Base-by-base conservation (phyloP, 2,113 vertebrate species). In the Urocynchramus pylzowi region DNA sequence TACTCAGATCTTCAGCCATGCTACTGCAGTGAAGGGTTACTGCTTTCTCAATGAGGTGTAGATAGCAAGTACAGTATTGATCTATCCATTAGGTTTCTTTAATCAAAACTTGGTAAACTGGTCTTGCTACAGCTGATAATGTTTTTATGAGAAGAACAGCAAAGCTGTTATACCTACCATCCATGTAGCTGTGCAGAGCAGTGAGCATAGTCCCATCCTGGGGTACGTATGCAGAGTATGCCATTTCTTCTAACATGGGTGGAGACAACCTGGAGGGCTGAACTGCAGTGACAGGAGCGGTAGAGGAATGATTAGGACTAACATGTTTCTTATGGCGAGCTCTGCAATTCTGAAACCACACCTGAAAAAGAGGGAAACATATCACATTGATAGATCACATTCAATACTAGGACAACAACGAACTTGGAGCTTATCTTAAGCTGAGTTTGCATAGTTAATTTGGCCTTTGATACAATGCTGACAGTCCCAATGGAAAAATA, bases 331-430 rank as follows among this genome's bases (percentile, higher is more conserved):
- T 99, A 82, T 99, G 99, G 74, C 99, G 99, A 3, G 99, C 99
- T 97, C 99, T 97, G 94, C 99, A 99, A 81, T 99, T 99, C 95
- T 99, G 99, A 98, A 99, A 99, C 99, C 99, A 99, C 73, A 99
- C 99, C 99, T 99, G 94, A 28, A 67, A 77, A 28, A 56, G 41
- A 68, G 37, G 77, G 24, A 68, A 78, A 61, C 23, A 8, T 10
- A 41, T 82, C 8, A 3, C 2, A 2, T 44, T 68, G 68, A 70
- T 3, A 47, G 50, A 54, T 8, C 28, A 24, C 37, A 31, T 59
- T 68, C 59, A 54, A 27, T 31, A 20, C 37, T 3, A 52, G 53
- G 44, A 39, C 45, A 47, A 68, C 22, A 50, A 53, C 68, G 21
- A 2, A 52, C 65, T 59, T 23, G 24, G 42, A 45, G 12, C 8